A percentile compares a stretch with the other conserved stretches of the same genome.
These are phyloP conservation scores for Sander vitreus DNA, from an alignment of 2,113 vertebrate species.

Conservation along the genomic window DNA sequence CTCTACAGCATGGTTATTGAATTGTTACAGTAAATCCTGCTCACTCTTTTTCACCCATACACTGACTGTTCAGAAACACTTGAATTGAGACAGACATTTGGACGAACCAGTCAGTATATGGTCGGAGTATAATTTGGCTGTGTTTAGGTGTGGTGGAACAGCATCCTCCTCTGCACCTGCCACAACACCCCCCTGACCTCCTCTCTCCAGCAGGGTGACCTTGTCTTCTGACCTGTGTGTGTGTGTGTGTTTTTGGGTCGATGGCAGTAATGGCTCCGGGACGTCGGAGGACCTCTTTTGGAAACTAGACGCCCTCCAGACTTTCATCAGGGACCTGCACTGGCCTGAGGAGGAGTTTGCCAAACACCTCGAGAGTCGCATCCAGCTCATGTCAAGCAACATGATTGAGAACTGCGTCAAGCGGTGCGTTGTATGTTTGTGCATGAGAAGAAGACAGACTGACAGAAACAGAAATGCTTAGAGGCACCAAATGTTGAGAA, in stretches of 20 bases:
- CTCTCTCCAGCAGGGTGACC: conserved; percentile 18
- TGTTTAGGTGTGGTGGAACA: conserved; percentile 83
- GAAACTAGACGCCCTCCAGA: conserved; percentile 99
- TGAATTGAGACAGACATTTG: conserved; percentile 25
- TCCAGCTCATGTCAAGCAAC: conserved; percentile 98
- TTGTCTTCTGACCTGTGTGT: conserved; percentile 72
- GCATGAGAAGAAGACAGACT: background rate
- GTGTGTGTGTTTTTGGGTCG: conserved; percentile 79
- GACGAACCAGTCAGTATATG: conserved; percentile 83
- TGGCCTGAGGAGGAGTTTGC: conserved; percentile 99
- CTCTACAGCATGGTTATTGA: conserved; percentile 90
- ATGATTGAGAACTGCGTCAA: conserved; percentile 99
- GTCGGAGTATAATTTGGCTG: conserved; percentile 84
- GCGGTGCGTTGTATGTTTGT: conserved; percentile 83
- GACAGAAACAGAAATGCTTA: conserved; percentile 4
- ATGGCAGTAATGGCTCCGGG: conserved; percentile 96
- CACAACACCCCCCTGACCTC: conserved; percentile 42
- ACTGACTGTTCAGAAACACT: conserved; percentile 79
- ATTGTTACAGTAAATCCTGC: conserved; percentile 84
- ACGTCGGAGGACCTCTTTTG: conserved; percentile 99
- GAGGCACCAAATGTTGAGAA: conserved; percentile 15
- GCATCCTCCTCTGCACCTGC: conserved; percentile 87
- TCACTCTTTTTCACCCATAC: conserved; percentile 88
- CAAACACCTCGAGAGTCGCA: conserved; percentile 96
- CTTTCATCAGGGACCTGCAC: conserved; percentile 98